phyloP scores from a whole-genome alignment of 2,797 vertebrate genomes.

The Sebastes reedi region DNA sequence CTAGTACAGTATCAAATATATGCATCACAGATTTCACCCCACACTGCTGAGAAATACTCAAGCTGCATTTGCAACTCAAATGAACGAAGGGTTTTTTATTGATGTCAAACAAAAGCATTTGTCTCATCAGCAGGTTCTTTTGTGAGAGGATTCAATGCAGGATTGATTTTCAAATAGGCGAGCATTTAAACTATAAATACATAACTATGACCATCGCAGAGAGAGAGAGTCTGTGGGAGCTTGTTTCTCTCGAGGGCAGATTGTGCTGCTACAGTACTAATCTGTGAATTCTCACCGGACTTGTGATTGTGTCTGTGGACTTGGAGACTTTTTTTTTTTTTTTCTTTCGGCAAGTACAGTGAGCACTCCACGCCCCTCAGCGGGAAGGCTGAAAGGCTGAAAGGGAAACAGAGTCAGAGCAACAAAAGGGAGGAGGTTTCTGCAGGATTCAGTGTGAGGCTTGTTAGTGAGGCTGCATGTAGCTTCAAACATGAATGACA shows the following conservation, averaged over 20 bases:
- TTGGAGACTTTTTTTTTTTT: not conserved
- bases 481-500: not conserved
- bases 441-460: constrained; percentile 14
- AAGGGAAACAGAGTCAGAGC: constrained; percentile 27
- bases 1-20: not conserved
- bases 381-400: constrained; percentile 6
- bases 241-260: constrained; percentile 38
- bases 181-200: constrained; percentile 22
- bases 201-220: constrained; percentile 3
- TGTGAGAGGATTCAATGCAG: constrained; percentile 9
- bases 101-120: constrained; percentile 9
- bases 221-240: not conserved
- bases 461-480: not conserved
- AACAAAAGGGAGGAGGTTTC: not conserved
- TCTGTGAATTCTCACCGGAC: constrained; percentile 61
- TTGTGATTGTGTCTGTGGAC: constrained; percentile 54
- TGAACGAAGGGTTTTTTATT: not conserved
- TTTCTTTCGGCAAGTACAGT: constrained; percentile 39
- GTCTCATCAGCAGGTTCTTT: not conserved
- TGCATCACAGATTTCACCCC: constrained; percentile 12
- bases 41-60: constrained; percentile 15
- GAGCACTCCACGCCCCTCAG: constrained; percentile 13
- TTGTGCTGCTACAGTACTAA: constrained; percentile 40
- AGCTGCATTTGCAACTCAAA: constrained; percentile 19
- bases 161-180: not conserved